Evolutionary conservation across 2,888 invertebrate species (phyloP).

Genomic region (Lysandra bellargus): DNA sequence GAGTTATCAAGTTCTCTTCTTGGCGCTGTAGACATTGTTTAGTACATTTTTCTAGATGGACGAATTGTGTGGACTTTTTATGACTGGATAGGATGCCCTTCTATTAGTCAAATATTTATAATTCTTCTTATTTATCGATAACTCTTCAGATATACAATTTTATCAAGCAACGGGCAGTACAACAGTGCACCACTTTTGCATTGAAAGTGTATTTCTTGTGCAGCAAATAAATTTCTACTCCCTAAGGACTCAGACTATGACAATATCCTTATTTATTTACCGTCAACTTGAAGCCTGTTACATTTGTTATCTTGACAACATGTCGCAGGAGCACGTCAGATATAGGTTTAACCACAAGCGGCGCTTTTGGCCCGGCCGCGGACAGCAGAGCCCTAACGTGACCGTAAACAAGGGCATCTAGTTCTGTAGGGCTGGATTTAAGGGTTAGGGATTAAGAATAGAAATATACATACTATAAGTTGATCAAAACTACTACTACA

Average conservation of each 20-base stretch:
- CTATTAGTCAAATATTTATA: no score
- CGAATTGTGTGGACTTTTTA: no score
- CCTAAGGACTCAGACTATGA: no score
- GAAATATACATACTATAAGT: not conserved
- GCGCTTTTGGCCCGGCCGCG: conserved; percentile 60
- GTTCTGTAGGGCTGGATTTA: conserved; percentile 82
- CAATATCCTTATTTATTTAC: conserved; percentile 45
- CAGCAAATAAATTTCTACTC: no score
- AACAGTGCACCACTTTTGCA: no score
- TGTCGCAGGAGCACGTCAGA: conserved; percentile 67
- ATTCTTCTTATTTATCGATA: no score
- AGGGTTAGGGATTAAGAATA: not conserved
- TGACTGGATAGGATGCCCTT: no score
- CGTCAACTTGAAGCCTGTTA: conserved; percentile 60
- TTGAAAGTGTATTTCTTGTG: no score
- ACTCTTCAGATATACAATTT: no score
- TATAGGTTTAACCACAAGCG: conserved; percentile 59
- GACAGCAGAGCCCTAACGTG: conserved; percentile 75
- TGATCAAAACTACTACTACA: not conserved
- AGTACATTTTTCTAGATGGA: not conserved
- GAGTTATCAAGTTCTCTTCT: conserved; percentile 64
- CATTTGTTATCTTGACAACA: conserved; percentile 52
- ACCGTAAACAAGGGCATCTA: conserved; percentile 90
- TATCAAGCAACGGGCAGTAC: no score
- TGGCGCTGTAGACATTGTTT: conserved; percentile 43